Base-by-base conservation (phyloP, 2,888 invertebrate genomes). In the Beris morrisii region DNA sequence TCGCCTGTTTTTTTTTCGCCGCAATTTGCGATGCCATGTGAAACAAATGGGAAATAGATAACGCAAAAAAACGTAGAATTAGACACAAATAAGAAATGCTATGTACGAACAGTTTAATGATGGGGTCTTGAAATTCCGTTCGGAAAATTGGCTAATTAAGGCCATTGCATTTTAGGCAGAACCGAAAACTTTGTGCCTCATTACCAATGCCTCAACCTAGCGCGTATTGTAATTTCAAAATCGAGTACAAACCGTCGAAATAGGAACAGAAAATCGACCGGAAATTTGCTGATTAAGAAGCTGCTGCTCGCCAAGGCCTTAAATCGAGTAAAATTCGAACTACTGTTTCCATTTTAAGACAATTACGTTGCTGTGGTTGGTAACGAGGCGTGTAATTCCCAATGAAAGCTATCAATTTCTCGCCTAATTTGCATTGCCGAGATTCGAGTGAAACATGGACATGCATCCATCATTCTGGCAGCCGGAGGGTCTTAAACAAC, bases 361-460 rank as follows among this genome's bases (percentile, higher is more conserved):
- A 59, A 31, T 59, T 22, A 43, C 38, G 13, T 61, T 38, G 22
- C 22, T n/a, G 30, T 28, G 50, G 12, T 45, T 38, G 22, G 38
- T 61, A 61, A 61, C 12, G 15, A 50, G 31, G 38, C 61, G 31
- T 61, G 61, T 61, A 61, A 61, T 61, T 52, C 61, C 22, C 38
- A 61, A 52, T 61, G 61, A 61, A 61, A 61, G 61, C 61, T 61
- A 61, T 50, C 43, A 50, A 38, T 50, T 52, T 61, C 50, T 48
- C 45, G 38, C 46, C 58, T 64, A 53, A 67, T 67, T 67, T 67
- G 67, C 67, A 67, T 61, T 38, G 32, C 4, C 22, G 45, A 55
- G 52, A 52, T 52, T 38, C 38, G 38, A 38, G 38, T 9, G 38
- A 38, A 38, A 9, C 38, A 5, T 38, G 38, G 38, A 38, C 38